Conservation (phyloP, 2,113 vertebrate genomes). For the Aplodontia rufa region DNA sequence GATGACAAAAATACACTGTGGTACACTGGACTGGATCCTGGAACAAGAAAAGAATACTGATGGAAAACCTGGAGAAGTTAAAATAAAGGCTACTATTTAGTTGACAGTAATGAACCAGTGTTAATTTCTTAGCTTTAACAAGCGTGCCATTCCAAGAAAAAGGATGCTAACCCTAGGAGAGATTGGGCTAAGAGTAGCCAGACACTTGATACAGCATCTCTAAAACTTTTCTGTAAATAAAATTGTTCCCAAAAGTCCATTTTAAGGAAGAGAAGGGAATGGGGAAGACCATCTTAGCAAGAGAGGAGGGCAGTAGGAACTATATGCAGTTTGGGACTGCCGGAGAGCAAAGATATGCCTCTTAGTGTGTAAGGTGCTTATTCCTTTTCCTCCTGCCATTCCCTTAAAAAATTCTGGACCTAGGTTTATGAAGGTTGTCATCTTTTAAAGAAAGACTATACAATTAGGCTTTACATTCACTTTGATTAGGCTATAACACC, state of each 20-base stretch:
- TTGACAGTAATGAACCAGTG: not conserved
- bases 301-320: not conserved
- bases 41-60: not conserved
- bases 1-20: not conserved
- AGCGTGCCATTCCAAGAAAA: not conserved
- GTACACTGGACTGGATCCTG: not conserved
- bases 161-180: not conserved
- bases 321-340: not conserved
- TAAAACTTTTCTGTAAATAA: constrained; percentile 14
- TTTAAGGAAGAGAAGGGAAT: not conserved
- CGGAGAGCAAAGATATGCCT: not conserved
- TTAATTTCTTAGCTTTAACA: constrained; percentile 19
- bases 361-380: not conserved
- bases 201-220: not conserved
- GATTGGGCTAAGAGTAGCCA: not conserved
- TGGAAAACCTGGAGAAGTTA: not conserved
- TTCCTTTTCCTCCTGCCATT: not conserved
- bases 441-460: not conserved
- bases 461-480: not conserved
- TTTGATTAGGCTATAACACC: not conserved
- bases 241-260: not conserved
- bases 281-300: not conserved
- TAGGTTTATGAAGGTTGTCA: not conserved
- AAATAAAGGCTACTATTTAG: not conserved
- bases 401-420: not conserved